Base-by-base conservation (phyloP, 1,140 invertebrate species). In the Archivesica marissinica region DNA sequence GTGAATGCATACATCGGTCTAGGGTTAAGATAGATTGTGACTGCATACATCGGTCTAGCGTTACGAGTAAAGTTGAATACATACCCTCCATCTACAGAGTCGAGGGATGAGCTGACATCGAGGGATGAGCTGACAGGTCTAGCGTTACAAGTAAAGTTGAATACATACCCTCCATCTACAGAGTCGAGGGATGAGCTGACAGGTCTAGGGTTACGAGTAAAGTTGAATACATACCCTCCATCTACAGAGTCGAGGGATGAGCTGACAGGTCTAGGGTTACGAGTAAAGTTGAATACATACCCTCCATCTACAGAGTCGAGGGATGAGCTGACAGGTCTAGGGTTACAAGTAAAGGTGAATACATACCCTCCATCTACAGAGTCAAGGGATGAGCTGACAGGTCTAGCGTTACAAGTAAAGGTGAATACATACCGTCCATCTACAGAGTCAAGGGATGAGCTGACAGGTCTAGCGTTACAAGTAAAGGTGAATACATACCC, bases 181-280 rank as follows among this genome's bases (percentile, higher is more conserved):
- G 87, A 85, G 77, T 92, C 91, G 56, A 89, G 3, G n/a, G 91
- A 90, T 13, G 91, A 91, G 70, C 90, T 91, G 38, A 92, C 89
- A 56, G 87, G 88, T 3, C 90, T n/a, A n/a, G n/a, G n/a, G n/a
- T n/a, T 44, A 44, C 7, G 41, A 7, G 17, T 44, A 56, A 56
- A 47, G 1, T 1, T n/a, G 70, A 47, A 15, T 23, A 83, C 75
- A 84, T 87, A 91, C 91, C 54, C 59, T 33, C 89, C 90, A 89
- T 92, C 91, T 33, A 88, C 86, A 78, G 87, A 85, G 77, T 92
- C 91, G 56, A 89, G 3, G n/a, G 91, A 90, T 13, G 91, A 91
- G 70, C 90, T 91, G 38, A 92, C 89, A 56, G 87, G 88, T 3
- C 90, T n/a, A n/a, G n/a, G n/a, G n/a, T n/a, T 44, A 44, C 7